Conservation (phyloP, 2,113 vertebrate species). For the Hemiscyllium ocellatum region DNA sequence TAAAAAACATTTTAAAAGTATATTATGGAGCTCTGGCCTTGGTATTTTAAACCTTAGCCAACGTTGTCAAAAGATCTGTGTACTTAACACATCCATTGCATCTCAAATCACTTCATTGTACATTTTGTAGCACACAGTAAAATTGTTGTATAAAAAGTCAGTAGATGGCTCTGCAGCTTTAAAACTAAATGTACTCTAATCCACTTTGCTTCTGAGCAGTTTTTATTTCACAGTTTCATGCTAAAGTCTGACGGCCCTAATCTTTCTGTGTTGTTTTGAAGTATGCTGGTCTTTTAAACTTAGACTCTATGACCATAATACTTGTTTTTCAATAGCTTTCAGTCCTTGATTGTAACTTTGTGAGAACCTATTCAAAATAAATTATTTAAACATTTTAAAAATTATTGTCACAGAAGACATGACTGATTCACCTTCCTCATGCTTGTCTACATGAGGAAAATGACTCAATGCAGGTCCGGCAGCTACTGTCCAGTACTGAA, state of each 20-base stretch:
- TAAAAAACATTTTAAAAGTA: constrained; percentile 9
- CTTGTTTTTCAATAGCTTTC: not conserved
- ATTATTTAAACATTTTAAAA: not conserved
- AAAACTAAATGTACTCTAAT: constrained; percentile 29
- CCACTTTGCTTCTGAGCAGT: constrained; percentile 5
- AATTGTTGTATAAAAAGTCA: constrained; percentile 27
- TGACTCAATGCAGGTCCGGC: not conserved
- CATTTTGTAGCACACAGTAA: not conserved
- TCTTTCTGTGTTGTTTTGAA: not conserved
- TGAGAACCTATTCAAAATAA: not conserved
- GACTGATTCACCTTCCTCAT: not conserved
- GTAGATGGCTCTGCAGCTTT: constrained; percentile 38
- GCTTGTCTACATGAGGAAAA: not conserved
- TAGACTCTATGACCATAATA: not conserved
- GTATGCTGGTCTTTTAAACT: not conserved
- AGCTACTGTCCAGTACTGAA: not conserved
- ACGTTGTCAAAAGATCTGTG: not conserved
- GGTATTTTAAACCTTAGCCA: not conserved
- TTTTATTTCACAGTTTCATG: constrained; percentile 34
- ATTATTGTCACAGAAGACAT: not conserved
- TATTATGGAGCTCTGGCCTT: not conserved
- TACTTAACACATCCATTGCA: not conserved
- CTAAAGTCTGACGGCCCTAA: not conserved
- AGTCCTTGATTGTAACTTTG: not conserved
- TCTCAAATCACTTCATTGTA: not conserved